Conservation (phyloP, 2,888 invertebrate genomes). For the Endomychus coccineus region DNA sequence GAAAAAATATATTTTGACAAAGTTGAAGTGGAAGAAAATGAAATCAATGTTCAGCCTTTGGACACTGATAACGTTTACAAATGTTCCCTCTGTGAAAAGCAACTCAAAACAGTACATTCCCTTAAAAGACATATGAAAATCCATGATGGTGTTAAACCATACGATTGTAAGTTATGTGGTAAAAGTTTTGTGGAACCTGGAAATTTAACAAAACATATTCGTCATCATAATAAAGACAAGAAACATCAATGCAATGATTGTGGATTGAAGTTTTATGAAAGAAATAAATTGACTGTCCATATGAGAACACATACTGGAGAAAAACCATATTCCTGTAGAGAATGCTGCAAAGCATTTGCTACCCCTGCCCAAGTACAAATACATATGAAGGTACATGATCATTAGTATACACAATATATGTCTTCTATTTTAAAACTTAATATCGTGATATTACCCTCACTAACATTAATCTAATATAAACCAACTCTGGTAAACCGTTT, state of each 20-base stretch:
- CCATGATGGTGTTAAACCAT: constrained; percentile 22
- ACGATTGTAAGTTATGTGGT: constrained; percentile 23
- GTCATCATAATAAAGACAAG: constrained; percentile 28
- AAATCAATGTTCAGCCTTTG: neutral
- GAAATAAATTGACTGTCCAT: constrained; percentile 29
- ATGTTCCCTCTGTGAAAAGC: constrained; percentile 23
- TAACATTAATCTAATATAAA: too few relatives aligned
- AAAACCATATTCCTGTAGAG: constrained; percentile 25
- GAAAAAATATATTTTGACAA: neutral
- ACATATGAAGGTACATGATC: too few relatives aligned
- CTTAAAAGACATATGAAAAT: constrained; percentile 25
- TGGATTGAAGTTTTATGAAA: constrained; percentile 30
- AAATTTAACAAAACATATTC: constrained; percentile 28
- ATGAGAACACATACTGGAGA: too few relatives aligned
- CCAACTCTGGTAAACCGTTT: too few relatives aligned
- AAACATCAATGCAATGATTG: constrained; percentile 31
- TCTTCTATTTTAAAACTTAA: too few relatives aligned
- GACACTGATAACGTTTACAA: constrained; percentile 12
- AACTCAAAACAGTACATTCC: constrained; percentile 24
- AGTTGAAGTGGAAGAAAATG: neutral
- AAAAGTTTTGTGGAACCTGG: constrained; percentile 26
- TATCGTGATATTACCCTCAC: too few relatives aligned
- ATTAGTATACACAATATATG: too few relatives aligned
- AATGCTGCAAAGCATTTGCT: too few relatives aligned
- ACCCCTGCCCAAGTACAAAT: too few relatives aligned